A percentile compares a stretch with the other conserved stretches of the same genome.
Conservation (phyloP, 2,888 invertebrate species). For the Melipona beecheii region DNA sequence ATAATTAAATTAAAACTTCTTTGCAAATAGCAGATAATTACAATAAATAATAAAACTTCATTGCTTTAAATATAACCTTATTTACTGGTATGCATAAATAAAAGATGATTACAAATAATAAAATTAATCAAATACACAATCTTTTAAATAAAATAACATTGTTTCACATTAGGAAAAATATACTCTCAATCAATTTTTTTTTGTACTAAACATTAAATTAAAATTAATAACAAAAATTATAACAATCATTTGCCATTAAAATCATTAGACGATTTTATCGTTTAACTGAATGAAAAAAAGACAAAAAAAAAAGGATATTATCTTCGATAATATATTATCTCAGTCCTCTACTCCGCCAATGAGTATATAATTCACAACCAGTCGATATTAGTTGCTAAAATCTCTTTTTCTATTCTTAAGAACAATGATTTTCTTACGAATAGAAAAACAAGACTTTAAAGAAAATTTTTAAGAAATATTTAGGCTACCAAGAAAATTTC, state of each 20-base stretch:
- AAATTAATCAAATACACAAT: background rate
- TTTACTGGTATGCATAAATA: background rate
- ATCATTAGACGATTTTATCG: conserved; percentile 32
- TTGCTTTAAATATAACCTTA: background rate
- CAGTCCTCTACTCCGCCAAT: conserved; percentile 58
- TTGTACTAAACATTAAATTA: conserved; percentile 25
- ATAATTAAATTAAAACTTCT: background rate
- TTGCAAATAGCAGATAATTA: background rate
- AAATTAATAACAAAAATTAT: conserved; percentile 52
- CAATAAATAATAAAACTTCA: background rate
- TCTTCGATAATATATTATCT: conserved; percentile 44
- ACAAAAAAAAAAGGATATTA: conserved; percentile 14
- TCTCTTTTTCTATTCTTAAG: conserved; percentile 27
- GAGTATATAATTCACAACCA: conserved; percentile 62
- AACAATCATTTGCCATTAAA: conserved; percentile 37
- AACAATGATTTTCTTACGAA: conserved; percentile 17
- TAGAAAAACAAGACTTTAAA: conserved; percentile 30
- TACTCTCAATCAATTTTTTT: background rate
- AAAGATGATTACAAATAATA: conserved; percentile 6
- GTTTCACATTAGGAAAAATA: background rate
- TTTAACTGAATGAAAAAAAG: conserved; percentile 24
- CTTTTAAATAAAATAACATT: conserved; percentile 1
- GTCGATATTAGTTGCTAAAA: conserved; percentile 39
- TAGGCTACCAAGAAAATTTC: conserved; percentile 27
- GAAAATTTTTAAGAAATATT: conserved; percentile 19